These are phyloP conservation scores for Sclerurus mexicanus DNA, from an alignment of 2,113 vertebrate genomes.

Conservation along the genomic window DNA sequence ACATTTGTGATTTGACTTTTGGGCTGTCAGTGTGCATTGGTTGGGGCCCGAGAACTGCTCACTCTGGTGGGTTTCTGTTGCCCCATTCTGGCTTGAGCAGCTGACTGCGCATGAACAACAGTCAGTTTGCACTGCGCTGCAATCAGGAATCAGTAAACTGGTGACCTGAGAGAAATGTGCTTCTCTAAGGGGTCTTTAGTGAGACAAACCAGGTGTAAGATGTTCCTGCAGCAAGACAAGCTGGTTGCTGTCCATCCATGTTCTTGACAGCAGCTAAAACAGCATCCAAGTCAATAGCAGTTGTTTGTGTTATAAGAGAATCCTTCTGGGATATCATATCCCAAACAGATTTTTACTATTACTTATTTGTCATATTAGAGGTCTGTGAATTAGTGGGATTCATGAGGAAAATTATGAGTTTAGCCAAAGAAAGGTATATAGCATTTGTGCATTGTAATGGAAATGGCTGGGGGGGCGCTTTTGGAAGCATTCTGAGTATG, in stretches of 20 bases:
- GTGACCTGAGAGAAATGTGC: not conserved
- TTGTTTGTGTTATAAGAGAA: slow-evolving; percentile 6
- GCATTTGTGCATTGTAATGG: not conserved
- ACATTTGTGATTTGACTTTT: not conserved
- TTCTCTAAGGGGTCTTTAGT: not conserved
- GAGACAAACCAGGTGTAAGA: not conserved
- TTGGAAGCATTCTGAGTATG: not conserved
- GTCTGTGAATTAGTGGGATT: not conserved
- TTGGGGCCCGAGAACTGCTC: not conserved
- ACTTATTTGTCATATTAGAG: not conserved
- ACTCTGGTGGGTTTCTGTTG: not conserved
- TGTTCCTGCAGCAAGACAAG: not conserved
- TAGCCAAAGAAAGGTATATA: not conserved
- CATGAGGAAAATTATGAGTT: not conserved
- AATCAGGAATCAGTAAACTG: not conserved
- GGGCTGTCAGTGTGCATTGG: not conserved
- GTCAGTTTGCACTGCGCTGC: not conserved
- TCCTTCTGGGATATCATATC: not conserved
- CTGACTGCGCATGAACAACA: not conserved
- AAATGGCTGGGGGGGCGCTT: not conserved
- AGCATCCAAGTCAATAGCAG: not conserved
- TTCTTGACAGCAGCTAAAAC: slow-evolving; percentile 40
- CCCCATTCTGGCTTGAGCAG: not conserved
- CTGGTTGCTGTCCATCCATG: not conserved
- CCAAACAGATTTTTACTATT: slow-evolving; percentile 7